phyloP scores from a whole-genome alignment of 2,888 invertebrate genomes.

The Lamproptera curius region DNA sequence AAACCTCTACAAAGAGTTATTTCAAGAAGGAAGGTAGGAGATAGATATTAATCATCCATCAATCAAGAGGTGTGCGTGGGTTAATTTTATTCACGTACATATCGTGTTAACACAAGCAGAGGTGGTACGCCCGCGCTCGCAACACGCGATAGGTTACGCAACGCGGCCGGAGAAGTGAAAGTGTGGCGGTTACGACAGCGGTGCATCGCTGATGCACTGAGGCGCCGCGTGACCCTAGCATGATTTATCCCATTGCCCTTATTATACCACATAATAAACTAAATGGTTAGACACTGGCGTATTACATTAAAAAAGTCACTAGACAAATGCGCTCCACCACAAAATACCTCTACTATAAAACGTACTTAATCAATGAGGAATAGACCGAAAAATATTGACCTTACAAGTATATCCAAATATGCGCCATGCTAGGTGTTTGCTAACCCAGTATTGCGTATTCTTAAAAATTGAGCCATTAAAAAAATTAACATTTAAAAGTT shows the following conservation, averaged over 20 bases:
- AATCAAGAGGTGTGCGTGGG: conserved; percentile 4
- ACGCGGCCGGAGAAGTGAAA: conserved; percentile 57
- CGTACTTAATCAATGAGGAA: too few relatives aligned
- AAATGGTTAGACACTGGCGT: too few relatives aligned
- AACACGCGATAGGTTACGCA: conserved; percentile 47
- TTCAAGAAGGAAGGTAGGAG: conserved; percentile 5
- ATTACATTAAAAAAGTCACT: too few relatives aligned
- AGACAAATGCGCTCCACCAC: too few relatives aligned
- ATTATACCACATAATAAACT: too few relatives aligned
- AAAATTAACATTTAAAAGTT: conserved; percentile 13
- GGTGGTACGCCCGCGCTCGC: conserved; percentile 34
- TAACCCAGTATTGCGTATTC: too few relatives aligned
- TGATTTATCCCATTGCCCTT: conserved; percentile 32
- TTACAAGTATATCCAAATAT: too few relatives aligned
- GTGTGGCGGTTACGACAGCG: conserved; percentile 62
- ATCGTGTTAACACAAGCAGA: conserved; percentile 14
- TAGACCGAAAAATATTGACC: too few relatives aligned
- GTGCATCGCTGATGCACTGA: conserved; percentile 68
- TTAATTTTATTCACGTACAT: conserved; percentile 6
- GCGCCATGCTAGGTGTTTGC: too few relatives aligned
- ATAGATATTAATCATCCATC: conserved; percentile 3
- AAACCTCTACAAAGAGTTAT: not conserved
- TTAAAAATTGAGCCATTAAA: conserved; percentile 1
- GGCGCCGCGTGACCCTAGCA: conserved; percentile 34
- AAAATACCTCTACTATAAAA: too few relatives aligned